Evolutionary conservation across 2,797 vertebrate genomes (phyloP), one percentile per base, ranked within the genome.

Genomic region (Sebastes ruberrimus): DNA sequence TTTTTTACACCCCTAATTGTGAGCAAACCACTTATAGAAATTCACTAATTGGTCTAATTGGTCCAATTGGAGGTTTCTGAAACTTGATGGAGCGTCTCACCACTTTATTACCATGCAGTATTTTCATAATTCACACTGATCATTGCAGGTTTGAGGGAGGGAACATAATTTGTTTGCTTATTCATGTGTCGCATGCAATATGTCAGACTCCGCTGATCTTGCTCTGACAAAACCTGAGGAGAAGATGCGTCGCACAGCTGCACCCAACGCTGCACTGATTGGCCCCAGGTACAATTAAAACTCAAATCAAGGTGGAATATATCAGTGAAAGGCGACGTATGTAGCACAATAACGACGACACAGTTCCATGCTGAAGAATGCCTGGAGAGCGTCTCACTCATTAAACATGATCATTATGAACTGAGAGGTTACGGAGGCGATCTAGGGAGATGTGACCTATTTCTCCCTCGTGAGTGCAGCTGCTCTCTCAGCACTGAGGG

Each of bases 361-460:
- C 23, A 72, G 57, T 84, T 87, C 30, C 5, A 10, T 66, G 77
- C 55, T 42, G 72, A 69, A 65, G 76, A 49, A 81, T 64, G 89
- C 85, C 85, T 60, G 71, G 78, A 88, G 86, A 93, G 83, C 13
- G 10, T 56, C 62, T 74, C 76, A 22, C 88, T 89, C 89, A 85
- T 92, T 90, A 90, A 78, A 77, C 66, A n/a, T 57, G 74, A 76
- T 84, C 65, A 72, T 92, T 72, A 88, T 82, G 76, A 90, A 73
- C 68, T 16, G 59, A 76, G 86, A 88, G 92, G 91, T 90, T 85
- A 74, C 67, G 7, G 53, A 79, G 86, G 72, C 18, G 60, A 82
- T 83, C 84, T 23, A 53, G 30, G 55, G 81, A 62, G 83, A 75
- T 49, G 3, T 86, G 90, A 93, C 92, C 91, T 66, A 89, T 88